Evolutionary conservation across 2,113 vertebrate genomes (phyloP), one percentile per base, ranked within the genome.

Genomic region (Cathartes aura): DNA sequence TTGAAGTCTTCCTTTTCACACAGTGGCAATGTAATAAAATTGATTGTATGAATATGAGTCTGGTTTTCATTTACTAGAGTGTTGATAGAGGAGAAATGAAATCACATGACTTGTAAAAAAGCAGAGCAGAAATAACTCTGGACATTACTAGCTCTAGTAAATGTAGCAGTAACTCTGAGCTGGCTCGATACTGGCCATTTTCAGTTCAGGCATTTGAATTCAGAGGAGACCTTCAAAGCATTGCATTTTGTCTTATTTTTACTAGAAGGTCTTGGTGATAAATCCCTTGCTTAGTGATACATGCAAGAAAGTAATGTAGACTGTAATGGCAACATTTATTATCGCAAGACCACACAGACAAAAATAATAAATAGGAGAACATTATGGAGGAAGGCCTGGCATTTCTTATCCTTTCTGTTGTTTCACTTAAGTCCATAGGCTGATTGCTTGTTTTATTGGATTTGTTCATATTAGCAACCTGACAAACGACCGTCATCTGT

Each of bases 1-100:
- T 45, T 72, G 58, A 76, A 91, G 42, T 34, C 26, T 95, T 94
- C 38, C n/a, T 91, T 93, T 89, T 86, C 74, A 80, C 42, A 76
- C 78, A 94, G 93, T 90, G 52, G 81, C 73, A 91, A 50, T 10
- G 34, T 43, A 82, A 91, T 96, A 94, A 91, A 95, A 89, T 82
- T 32, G 75, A 63, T 81, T 56, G 60, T 50, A 50, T 50, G 53
- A 59, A 83, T 95, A 73, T 52, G 32, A 76, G 74, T 11, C 94
- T 93, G 91, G n/a, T 82, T 97, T 90, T 94, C 87, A 87, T 94
- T 95, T 96, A 68, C 43, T 70, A 23, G 36, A 89, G 43, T 23
- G 63, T 16, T 83, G 89, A 86, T 75, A 83, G 58, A 80, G 62
- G 53, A 91, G 53, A 94, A 85, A 86, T 43, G 32, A 92, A 64